These are phyloP conservation scores for Echeneis naucrates DNA, from an alignment of 2,797 vertebrate genomes.

Conservation along the genomic window DNA sequence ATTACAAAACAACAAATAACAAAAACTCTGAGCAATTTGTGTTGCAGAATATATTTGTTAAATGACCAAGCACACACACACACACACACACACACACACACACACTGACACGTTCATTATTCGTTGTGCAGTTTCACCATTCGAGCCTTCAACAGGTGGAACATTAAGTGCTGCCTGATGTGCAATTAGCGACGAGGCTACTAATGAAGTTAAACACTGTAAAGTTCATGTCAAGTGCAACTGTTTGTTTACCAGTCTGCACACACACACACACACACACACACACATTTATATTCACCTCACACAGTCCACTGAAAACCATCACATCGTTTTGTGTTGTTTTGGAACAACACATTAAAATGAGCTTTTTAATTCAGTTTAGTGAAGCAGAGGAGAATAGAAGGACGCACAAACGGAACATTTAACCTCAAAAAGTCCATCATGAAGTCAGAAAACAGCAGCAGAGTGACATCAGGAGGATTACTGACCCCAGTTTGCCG, in stretches of 20 bases:
- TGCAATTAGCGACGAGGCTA: constrained; percentile 35
- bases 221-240: not conserved
- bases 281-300: constrained; percentile 2
- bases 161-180: constrained; percentile 44
- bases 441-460: too few species aligned
- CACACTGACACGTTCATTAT: constrained; percentile 45
- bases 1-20: not conserved
- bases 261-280: not conserved
- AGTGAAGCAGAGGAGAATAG: too few species aligned
- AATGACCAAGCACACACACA: constrained; percentile 14
- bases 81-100: constrained; percentile 17
- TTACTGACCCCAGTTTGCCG: too few species aligned
- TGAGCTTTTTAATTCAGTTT: too few species aligned
- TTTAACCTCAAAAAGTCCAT: too few species aligned
- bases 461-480: too few species aligned
- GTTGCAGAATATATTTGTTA: not conserved
- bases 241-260: not conserved
- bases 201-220: constrained; percentile 44
- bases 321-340: not conserved
- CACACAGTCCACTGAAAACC: not conserved
- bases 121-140: constrained; percentile 18
- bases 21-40: not conserved
- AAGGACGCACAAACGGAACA: too few species aligned
- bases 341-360: too few species aligned
- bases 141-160: constrained; percentile 25